A percentile compares a stretch with the other conserved stretches of the same genome.
Evolutionary conservation across 2,113 vertebrate genomes (phyloP).

Genomic region (Porphyrio hochstetteri): DNA sequence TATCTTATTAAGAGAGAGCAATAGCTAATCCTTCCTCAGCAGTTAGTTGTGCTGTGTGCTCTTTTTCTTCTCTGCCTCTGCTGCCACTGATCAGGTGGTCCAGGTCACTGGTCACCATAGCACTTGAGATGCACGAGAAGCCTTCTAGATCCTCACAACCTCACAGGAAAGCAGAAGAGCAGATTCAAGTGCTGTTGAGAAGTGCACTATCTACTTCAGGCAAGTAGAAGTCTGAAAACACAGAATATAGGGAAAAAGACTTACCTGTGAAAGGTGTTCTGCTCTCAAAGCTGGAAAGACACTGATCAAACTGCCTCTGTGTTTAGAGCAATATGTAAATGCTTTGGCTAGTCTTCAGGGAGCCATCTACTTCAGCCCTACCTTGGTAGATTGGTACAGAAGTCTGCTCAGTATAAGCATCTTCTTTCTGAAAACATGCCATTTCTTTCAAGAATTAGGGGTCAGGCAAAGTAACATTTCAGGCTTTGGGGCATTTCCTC

Average conservation of each 20-base stretch:
- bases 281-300: background rate
- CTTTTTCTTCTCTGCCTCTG: background rate
- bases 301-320: background rate
- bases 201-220: background rate
- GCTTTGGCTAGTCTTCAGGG: background rate
- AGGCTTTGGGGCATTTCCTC: background rate
- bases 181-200: background rate
- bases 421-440: background rate
- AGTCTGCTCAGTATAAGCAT: background rate
- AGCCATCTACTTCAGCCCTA: background rate
- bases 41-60: background rate
- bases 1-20: background rate
- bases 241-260: background rate
- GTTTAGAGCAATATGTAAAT: background rate
- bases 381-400: background rate
- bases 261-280: background rate
- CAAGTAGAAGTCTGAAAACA: background rate
- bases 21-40: background rate
- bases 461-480: background rate
- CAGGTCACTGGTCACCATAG: background rate
- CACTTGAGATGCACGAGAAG: background rate
- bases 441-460: background rate
- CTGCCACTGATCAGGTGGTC: background rate
- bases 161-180: background rate
- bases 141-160: fast-evolving